A percentile compares a stretch with the other conserved stretches of the same genome.
These are phyloP conservation scores for Hololepta plana DNA, from an alignment of 2,888 invertebrate genomes.

Conservation along the genomic window DNA sequence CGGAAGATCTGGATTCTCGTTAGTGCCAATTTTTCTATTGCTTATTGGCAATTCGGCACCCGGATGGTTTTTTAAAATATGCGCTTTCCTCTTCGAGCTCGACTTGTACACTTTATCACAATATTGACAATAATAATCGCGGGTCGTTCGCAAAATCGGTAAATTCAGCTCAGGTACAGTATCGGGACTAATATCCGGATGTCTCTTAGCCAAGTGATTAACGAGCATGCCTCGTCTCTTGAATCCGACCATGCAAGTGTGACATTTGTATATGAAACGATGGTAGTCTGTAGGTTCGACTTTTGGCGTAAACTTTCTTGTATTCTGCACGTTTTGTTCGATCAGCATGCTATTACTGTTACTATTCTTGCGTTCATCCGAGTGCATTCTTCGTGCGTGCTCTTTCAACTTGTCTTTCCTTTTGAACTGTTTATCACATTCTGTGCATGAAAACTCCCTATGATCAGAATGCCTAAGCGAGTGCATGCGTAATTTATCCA, in stretches of 20 bases:
- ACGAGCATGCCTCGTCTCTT: conserved; percentile 71
- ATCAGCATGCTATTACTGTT: neutral
- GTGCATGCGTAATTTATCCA: conserved; percentile 55
- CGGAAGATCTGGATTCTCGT: conserved; percentile 19
- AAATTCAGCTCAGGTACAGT: conserved; percentile 55
- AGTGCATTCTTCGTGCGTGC: conserved; percentile 50
- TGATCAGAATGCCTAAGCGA: conserved; percentile 45
- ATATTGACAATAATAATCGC: conserved; percentile 69
- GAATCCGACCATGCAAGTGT: conserved; percentile 54
- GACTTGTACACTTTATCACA: conserved; percentile 72
- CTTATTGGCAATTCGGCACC: conserved; percentile 46
- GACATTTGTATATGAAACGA: conserved; percentile 59
- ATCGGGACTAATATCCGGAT: conserved; percentile 44
- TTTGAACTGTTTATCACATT: conserved; percentile 62
- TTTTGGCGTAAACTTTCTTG: conserved; percentile 38
- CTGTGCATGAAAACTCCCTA: conserved; percentile 53
- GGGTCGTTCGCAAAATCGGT: conserved; percentile 58
- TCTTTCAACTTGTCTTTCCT: conserved; percentile 57
- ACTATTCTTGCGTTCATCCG: conserved; percentile 24
- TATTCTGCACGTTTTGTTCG: neutral
- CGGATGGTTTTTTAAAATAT: conserved; percentile 69
- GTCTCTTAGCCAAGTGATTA: conserved; percentile 67
- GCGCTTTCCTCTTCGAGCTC: conserved; percentile 66
- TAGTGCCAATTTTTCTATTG: conserved; percentile 16
- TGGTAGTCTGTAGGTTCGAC: conserved; percentile 44